Conservation (phyloP, 2,888 invertebrate genomes). For the Philereme vetulata region DNA sequence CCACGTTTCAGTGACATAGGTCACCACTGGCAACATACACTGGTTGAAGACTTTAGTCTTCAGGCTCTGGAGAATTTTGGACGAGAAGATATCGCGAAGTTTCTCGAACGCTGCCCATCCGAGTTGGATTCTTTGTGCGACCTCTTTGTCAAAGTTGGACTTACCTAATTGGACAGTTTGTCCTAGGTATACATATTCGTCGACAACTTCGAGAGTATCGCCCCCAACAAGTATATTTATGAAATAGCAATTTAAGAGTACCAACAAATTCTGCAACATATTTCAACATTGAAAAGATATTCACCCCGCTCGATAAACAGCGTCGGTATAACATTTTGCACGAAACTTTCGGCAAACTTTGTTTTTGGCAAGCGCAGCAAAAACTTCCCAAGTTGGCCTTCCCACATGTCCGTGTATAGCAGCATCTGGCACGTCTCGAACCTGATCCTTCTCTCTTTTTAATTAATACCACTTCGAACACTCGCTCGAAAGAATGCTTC, state of each 20-base stretch:
- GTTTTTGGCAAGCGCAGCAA: slow-evolving; percentile 51
- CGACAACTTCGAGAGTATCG: no score
- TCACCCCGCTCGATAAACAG: slow-evolving; percentile 38
- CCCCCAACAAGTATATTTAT: no score
- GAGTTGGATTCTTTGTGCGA: no score
- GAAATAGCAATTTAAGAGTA: slow-evolving; percentile 6
- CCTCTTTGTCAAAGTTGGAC: no score
- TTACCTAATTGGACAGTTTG: no score
- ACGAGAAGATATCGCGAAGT: no score
- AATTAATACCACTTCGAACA: slow-evolving; percentile 83
- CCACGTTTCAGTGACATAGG: no score
- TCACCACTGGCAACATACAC: no score
- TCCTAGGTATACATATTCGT: no score
- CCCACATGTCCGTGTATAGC: slow-evolving; percentile 44
- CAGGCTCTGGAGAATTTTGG: no score
- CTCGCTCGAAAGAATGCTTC: slow-evolving; percentile 77
- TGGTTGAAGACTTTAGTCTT: no score
- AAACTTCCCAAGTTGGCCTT: slow-evolving; percentile 41
- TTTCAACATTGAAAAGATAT: slow-evolving; percentile 32
- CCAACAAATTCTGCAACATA: slow-evolving; percentile 29
- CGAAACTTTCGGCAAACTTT: slow-evolving; percentile 46
- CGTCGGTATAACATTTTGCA: slow-evolving; percentile 43
- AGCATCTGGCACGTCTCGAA: slow-evolving; percentile 51
- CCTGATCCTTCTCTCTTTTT: slow-evolving; percentile 77
- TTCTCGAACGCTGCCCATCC: no score